Evolutionary conservation across 2,888 invertebrate genomes (phyloP), one percentile per base, ranked within the genome.

Genomic region (Tinea pellionella): DNA sequence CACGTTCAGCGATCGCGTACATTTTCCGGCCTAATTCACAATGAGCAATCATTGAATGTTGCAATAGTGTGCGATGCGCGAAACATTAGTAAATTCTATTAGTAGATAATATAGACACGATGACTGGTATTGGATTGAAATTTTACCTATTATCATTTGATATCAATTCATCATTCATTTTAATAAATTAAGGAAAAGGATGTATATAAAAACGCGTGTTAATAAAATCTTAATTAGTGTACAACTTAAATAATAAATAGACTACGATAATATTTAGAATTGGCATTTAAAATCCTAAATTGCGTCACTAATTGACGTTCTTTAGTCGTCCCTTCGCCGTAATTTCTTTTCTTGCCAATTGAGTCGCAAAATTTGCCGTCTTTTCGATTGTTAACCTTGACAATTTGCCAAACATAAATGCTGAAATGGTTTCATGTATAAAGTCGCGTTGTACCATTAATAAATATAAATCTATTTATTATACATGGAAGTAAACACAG

Each of bases 11-110:
- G 65, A 71, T 66, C 70, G 71, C 69, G 69, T 71, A 69, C 68
- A 75, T 76, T 81, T 82, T 82, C 78, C 82, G 72, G 69, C 77
- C 81, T 74, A 76, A 74, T 82, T 80, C 75, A 70, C 77, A 71
- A 66, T 67, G 72, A 51, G 47, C 30, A 59, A 41, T 13, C 29
- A 19, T 24, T 47, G n/a, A 65, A 63, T 75, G 72, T 70, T 69
- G 76, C 71, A 75, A 77, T 75, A 66, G 70, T 67, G 64, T 64
- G 65, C 67, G 67, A 71, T 70, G 69, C 67, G 70, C 68, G 65
- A 53, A 47, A 47, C 47, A 15, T 42, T 42, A 42, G 42, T n/a
- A 9, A n/a, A 47, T 47, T 47, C 4, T 13, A 47, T 47, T 47
- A n/a, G 41, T 12, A n/a, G n/a, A n/a, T n/a, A n/a, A n/a, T n/a